Evolutionary conservation across 2,113 vertebrate species (phyloP), one percentile per base, ranked within the genome.

Genomic region (Astur gentilis): DNA sequence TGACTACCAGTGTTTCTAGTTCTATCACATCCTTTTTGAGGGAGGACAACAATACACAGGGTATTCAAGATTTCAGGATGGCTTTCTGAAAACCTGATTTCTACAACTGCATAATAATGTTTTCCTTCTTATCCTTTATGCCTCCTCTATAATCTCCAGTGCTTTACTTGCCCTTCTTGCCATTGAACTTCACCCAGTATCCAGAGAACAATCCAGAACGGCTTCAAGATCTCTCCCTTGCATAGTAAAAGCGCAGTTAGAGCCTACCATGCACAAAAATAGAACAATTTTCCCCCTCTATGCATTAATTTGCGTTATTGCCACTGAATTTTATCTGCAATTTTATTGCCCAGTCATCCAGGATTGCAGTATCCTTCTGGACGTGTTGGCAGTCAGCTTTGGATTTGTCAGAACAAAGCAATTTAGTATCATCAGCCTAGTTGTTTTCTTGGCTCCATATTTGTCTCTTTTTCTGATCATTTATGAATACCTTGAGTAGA

Each of bases 31-130:
- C 14, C 29, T 44, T 85, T 85, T 72, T 44, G 31, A 83, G 16
- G 26, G 7, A 73, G 25, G 21, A 54, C 5, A 65, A 27, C 14
- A 52, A 36, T 16, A 19, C 7, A 69, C 2, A 17, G 0, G 0
- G 1, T 32, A 38, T 36, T 73, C 10, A 45, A 32, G 21, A 32
- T 45, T 83, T 86, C 40, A 49, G 40, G 11, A 36, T n/a, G 12
- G 5, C 6, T 88, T 95, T 80, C 49, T 45, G 42, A 90, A 83
- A 83, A 9, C 17, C 5, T 16, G 5, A 13, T 66, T 58, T 86
- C 27, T 70, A 36, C 15, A 34, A 54, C 16, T 42, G 20, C 40
- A 81, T 31, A 45, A 70, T 45, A 73, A 60, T 17, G 2, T 62
- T 66, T 71, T 62, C 26, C 32, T 80, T 61, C 45, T 38, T 36